Conservation (phyloP, 2,888 invertebrate genomes). For the Dysmachus trigonus region DNA sequence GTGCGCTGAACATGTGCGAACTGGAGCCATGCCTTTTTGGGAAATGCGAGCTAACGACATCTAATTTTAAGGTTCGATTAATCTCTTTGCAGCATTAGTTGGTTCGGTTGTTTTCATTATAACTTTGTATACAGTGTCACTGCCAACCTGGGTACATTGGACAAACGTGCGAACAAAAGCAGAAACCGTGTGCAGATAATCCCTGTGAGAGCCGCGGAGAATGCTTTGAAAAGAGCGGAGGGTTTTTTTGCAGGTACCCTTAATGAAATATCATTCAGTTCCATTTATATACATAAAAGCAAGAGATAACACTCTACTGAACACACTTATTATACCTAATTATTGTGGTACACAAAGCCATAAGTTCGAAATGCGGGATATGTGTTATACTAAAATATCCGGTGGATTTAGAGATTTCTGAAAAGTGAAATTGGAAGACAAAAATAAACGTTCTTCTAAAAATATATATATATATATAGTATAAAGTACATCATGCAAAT, state of each 20-base stretch:
- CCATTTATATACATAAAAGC: neutral
- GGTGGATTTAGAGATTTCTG: neutral
- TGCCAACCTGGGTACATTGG: constrained; percentile 77
- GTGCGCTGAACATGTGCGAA: constrained; percentile 79
- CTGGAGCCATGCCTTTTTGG: constrained; percentile 69
- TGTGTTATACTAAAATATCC: neutral
- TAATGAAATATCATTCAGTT: neutral
- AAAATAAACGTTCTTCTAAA: too few species aligned
- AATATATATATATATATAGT: too few species aligned
- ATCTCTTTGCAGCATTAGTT: neutral
- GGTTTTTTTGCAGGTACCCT: constrained; percentile 71
- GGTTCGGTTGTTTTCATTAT: neutral
- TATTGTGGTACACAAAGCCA: neutral
- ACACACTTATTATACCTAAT: neutral
- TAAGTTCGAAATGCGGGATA: neutral
- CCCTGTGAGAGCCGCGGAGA: constrained; percentile 81
- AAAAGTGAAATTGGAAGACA: too few species aligned
- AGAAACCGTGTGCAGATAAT: constrained; percentile 75
- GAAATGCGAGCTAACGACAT: constrained; percentile 64
- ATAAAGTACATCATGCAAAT: too few species aligned
- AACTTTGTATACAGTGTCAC: constrained; percentile 66
- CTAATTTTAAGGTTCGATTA: constrained; percentile 59
- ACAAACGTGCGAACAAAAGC: constrained; percentile 72
- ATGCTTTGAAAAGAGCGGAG: constrained; percentile 74
- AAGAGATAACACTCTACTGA: neutral